Evolutionary conservation across 2,888 invertebrate genomes (phyloP), one percentile per base, ranked within the genome.

Genomic region (Cosmopolites sordidus): DNA sequence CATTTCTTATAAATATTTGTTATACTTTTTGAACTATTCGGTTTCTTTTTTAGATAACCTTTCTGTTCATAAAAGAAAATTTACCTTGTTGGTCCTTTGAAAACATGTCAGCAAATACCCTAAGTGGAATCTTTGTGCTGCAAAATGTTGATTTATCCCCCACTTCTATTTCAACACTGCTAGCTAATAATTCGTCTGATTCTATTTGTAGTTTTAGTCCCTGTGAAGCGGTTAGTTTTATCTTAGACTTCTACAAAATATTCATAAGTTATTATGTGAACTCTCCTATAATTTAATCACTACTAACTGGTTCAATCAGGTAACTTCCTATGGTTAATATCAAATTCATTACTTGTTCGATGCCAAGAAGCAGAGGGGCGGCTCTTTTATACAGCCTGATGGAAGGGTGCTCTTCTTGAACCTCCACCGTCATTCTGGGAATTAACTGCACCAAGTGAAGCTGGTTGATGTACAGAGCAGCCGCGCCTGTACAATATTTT

Each of bases 261-360:
- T 41, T 22, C 15, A 40, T 15, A 16, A 8, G 3, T 33, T 33
- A 33, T n/a, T 12, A 33, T 33, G 27, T 27, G 4, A n/a, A 33
- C 3, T 11, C 22, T 33, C 12, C 3, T 4, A n/a, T n/a, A n/a
- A n/a, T 4, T 2, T 9, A 11, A 33, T 6, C 12, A 71, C 69
- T 59, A 72, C 78, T 75, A 70, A 87, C 87, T 66, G 84, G 74
- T 41, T 82, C 79, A 67, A 92, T 83, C 56, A 78, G 78, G 52
- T 84, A 83, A 73, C 91, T 92, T 1, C 92, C 92, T 58, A 88
- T 87, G 0, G 83, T 82, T 12, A 93, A 80, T 38, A 84, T 81
- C 47, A 93, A 67, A 61, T 84, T 82, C 75, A 92, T 83, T 15
- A 82, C 79, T 71, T 92, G 92, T 62, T 86, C 83, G 58, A 92